phyloP scores from a whole-genome alignment of 2,797 vertebrate genomes.

The Cryptoblepharus egeriae region DNA sequence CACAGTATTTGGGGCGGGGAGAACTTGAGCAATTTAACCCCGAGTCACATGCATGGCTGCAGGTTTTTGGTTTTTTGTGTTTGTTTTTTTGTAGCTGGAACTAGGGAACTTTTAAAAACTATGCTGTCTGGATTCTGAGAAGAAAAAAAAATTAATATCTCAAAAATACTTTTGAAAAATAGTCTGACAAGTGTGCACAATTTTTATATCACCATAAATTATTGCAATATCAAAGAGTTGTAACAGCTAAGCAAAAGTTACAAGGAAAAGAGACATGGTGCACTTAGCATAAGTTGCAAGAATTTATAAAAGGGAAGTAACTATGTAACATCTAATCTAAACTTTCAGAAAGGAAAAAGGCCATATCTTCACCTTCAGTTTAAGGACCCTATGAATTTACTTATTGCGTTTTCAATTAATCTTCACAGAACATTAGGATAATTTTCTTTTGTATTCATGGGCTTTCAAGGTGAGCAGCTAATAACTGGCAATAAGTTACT shows the following conservation, averaged over 20 bases:
- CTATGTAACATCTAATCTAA: constrained; percentile 36
- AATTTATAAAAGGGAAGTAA: constrained; percentile 21
- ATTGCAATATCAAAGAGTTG: neutral
- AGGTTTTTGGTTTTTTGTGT: no score
- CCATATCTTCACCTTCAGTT: constrained; percentile 41
- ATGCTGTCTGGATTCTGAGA: no score
- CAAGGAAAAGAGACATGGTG: neutral
- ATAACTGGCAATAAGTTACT: constrained; percentile 63
- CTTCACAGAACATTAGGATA: constrained; percentile 45
- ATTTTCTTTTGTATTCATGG: constrained; percentile 69
- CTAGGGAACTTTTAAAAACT: no score
- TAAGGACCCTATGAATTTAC: constrained; percentile 49
- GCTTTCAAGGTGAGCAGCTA: constrained; percentile 75
- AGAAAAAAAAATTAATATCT: no score
- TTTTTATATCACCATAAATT: neutral
- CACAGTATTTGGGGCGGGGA: no score
- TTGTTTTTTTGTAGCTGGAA: neutral
- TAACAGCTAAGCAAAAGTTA: neutral
- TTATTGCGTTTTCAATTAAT: constrained; percentile 54
- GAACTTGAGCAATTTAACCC: no score
- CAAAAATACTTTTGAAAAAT: constrained; percentile 21
- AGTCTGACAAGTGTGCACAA: constrained; percentile 17
- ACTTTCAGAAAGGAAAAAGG: constrained; percentile 36
- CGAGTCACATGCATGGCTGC: no score
- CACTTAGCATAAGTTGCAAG: neutral